A percentile compares a stretch with the other conserved stretches of the same genome.
Conservation (phyloP, 2,797 vertebrate genomes). For the Pelochelys cantorii region DNA sequence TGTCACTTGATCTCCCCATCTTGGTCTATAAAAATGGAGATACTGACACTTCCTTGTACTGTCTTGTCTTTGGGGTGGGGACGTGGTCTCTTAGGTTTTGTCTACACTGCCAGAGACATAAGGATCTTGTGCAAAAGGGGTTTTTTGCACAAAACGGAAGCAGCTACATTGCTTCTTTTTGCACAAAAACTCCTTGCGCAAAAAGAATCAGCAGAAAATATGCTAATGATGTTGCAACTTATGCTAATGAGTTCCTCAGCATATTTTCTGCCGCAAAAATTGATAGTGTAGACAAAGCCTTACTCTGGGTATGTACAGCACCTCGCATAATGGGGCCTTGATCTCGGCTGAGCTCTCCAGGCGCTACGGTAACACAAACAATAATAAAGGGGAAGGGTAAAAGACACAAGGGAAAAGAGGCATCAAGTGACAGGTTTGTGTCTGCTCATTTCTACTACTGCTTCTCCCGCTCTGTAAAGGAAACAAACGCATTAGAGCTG, state of each 20-base stretch:
- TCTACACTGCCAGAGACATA: too few species aligned
- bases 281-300: too few species aligned
- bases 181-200: too few species aligned
- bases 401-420: too few species aligned
- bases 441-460: fast-evolving
- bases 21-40: background rate
- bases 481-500: background rate
- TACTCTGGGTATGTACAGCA: background rate
- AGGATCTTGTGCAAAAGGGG: too few species aligned
- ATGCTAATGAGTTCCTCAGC: too few species aligned
- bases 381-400: background rate
- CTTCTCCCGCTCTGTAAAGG: background rate
- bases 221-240: too few species aligned
- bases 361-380: background rate
- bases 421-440: background rate
- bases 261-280: too few species aligned
- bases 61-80: background rate
- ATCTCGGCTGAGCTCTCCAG: background rate
- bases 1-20: background rate
- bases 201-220: too few species aligned
- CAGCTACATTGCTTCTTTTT: too few species aligned
- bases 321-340: background rate
- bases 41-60: background rate
- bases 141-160: too few species aligned
- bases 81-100: too few species aligned